A percentile compares a stretch with the other conserved stretches of the same genome.
Evolutionary conservation across 2,113 vertebrate genomes (phyloP).

Genomic region (Equus quagga): DNA sequence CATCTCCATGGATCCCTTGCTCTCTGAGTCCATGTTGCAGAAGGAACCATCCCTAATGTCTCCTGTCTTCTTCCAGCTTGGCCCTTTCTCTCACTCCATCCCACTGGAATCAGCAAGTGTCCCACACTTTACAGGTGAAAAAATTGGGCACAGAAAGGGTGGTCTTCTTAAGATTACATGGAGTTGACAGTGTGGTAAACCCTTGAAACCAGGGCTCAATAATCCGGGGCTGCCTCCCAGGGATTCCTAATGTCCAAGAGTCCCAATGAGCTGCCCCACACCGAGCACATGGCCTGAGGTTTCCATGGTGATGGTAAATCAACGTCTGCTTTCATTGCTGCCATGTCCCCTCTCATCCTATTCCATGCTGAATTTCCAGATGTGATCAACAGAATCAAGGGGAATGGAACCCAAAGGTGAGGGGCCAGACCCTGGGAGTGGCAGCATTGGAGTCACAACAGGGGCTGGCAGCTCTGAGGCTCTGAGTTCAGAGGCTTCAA

Average conservation of each 20-base stretch:
- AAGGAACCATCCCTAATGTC: not conserved
- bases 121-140: not conserved
- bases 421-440: no score
- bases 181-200: not conserved
- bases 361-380: not conserved
- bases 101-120: not conserved
- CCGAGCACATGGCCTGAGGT: no score
- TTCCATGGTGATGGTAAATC: slow-evolving; percentile 1
- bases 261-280: not conserved
- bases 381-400: not conserved
- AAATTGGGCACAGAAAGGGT: not conserved
- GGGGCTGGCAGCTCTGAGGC: not conserved
- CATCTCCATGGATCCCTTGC: not conserved
- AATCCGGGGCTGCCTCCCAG: no score
- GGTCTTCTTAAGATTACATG: not conserved
- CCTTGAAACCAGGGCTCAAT: not conserved
- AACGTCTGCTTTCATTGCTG: not conserved
- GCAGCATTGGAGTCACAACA: not conserved
- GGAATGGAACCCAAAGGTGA: not conserved
- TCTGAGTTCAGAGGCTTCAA: not conserved
- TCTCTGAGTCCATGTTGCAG: not conserved
- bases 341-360: not conserved
- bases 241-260: not conserved
- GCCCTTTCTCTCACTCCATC: not conserved
- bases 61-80: not conserved